Percentiles rank a stretch among this genome's conserved stretches.
Evolutionary conservation across 2,888 invertebrate species (phyloP).

Genomic region (Plebejus melissa): DNA sequence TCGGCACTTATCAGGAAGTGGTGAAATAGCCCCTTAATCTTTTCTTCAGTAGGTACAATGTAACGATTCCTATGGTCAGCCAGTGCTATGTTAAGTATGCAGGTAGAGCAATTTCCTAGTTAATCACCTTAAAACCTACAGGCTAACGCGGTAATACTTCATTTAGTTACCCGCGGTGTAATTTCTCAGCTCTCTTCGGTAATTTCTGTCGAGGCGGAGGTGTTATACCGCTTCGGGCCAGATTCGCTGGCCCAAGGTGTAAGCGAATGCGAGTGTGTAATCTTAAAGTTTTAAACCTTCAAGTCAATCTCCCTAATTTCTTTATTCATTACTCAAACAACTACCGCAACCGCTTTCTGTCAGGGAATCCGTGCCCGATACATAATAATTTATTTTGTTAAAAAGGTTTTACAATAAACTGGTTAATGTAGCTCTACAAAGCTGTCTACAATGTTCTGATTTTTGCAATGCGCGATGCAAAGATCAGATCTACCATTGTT

Average conservation of each 20-base stretch:
- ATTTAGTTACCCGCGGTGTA: constrained; percentile 19
- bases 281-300: neutral
- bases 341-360: neutral
- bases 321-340: neutral
- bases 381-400: too few species aligned
- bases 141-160: constrained; percentile 6
- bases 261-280: neutral
- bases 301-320: neutral
- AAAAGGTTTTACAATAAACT: too few species aligned
- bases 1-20: too few species aligned
- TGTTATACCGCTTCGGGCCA: constrained; percentile 51
- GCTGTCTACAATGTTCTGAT: too few species aligned
- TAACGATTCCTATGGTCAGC: too few species aligned
- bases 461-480: too few species aligned
- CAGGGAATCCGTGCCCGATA: too few species aligned
- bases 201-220: constrained; percentile 41
- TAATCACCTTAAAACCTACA: neutral
- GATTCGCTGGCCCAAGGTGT: constrained; percentile 21
- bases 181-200: constrained; percentile 28
- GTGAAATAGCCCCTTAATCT: too few species aligned
- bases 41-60: too few species aligned
- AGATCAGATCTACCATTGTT: too few species aligned
- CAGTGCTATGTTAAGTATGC: too few species aligned
- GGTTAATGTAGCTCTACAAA: too few species aligned
- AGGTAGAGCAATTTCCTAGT: neutral